These are phyloP conservation scores for Macrotus californicus DNA, from an alignment of 2,113 vertebrate genomes.

Conservation along the genomic window DNA sequence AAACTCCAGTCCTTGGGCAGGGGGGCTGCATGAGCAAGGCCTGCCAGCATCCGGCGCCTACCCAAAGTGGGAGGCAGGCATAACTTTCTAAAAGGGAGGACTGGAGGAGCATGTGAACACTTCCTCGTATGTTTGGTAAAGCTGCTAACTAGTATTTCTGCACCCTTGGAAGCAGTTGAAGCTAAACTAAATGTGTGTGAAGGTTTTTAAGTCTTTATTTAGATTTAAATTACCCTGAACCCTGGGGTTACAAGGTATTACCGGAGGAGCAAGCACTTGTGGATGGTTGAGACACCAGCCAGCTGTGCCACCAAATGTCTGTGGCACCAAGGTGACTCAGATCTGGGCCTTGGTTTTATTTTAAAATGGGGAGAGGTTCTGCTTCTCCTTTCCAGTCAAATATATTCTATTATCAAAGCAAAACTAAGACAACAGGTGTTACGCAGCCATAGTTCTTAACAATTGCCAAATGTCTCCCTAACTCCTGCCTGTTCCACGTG, in stretches of 20 bases:
- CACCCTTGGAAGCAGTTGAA: fast-evolving
- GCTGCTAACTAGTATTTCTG: background rate
- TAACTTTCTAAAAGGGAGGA: background rate
- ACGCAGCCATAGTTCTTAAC: background rate
- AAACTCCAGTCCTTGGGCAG: background rate
- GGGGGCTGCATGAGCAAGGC: background rate
- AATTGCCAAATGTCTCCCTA: background rate
- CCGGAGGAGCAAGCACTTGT: too few relatives aligned
- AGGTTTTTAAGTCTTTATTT: background rate
- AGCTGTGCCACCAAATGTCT: background rate
- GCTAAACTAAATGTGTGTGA: background rate
- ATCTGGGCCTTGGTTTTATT: background rate
- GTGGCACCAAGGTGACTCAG: background rate
- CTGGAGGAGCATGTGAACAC: background rate
- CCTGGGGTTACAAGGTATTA: background rate
- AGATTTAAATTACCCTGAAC: background rate
- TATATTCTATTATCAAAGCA: background rate
- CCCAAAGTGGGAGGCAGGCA: fast-evolving
- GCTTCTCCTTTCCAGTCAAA: background rate
- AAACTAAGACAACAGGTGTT: background rate
- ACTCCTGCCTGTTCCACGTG: background rate
- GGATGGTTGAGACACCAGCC: too few relatives aligned
- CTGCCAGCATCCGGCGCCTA: background rate
- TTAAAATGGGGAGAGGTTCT: background rate
- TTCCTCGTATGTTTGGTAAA: too few relatives aligned